Percentiles rank a stretch among this genome's conserved stretches.
These are phyloP conservation scores for Hemichromis elongatus DNA, from an alignment of 2,113 vertebrate genomes.

Conservation along the genomic window DNA sequence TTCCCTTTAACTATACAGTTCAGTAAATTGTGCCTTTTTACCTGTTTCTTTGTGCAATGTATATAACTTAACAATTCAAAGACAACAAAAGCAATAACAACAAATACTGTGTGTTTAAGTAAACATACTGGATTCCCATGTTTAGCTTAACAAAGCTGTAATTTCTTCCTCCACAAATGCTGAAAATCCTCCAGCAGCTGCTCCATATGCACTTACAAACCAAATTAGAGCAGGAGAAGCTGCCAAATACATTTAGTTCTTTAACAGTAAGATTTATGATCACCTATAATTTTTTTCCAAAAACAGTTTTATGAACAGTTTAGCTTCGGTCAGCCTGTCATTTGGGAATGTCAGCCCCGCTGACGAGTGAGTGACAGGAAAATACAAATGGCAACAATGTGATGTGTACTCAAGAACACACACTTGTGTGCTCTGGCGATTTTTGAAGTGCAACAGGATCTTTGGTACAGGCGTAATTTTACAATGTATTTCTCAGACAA, in stretches of 20 bases:
- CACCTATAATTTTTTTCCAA: neutral
- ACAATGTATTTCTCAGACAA: neutral
- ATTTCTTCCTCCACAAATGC: neutral
- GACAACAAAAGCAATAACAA: neutral
- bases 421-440: neutral
- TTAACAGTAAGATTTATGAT: neutral
- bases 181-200: constrained; percentile 21
- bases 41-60: neutral
- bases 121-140: neutral
- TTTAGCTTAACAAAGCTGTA: neutral
- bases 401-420: neutral
- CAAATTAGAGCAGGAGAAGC: constrained; percentile 7
- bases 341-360: constrained; percentile 16
- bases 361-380: neutral
- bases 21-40: neutral
- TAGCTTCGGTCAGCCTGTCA: neutral
- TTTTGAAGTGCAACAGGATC: neutral
- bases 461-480: neutral
- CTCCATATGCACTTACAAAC: constrained; percentile 38
- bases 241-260: neutral
- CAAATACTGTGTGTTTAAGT: neutral
- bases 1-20: neutral
- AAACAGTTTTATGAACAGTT: neutral
- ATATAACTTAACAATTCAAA: neutral
- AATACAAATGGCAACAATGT: neutral